Base-by-base conservation (phyloP, 2,888 invertebrate species). In the Polymixis lichenea region DNA sequence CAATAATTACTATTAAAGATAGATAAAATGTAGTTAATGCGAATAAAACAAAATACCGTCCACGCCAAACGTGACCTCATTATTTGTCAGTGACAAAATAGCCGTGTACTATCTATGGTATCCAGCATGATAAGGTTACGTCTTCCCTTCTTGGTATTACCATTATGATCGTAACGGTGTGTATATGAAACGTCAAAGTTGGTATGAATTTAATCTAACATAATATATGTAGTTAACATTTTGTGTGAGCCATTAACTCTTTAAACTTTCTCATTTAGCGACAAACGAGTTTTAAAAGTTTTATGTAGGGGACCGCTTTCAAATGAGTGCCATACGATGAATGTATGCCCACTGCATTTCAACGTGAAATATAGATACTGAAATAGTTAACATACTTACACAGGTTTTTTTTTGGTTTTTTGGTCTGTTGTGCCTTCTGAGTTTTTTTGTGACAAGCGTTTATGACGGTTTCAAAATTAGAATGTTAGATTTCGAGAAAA, bases 181-280 rank as follows among this genome's bases (percentile, higher is more conserved):
- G n/a, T n/a, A 49, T 25, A 72, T 17, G 22, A 78, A 67, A 49
- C 28, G 53, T 32, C 38, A 60, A 75, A 80, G 58, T 66, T 19
- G 58, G 75, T 78, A 71, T 62, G 60, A 71, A 72, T 81, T 81
- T 72, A 81, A 84, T 78, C 78, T 69, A 75, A 70, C 75, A 38
- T 32, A 51, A n/a, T n/a, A n/a, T 32, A 51, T 32, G 71, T 64
- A 68, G 38, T 85, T 74, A 77, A 79, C 66, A 78, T 75, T 83
- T 78, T 72, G 78, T 74, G 51, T 17, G 53, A 77, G 77, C 78
- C 74, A 77, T 85, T 72, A 71, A 58, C 80, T 85, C 60, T 82
- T 71, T 61, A 78, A 83, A 83, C 78, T 83, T 81, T 80, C 66
- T 60, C 80, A 72, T 78, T 83, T 70, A 51, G 46, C 65, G 65